Evolutionary conservation across 2,113 vertebrate species (phyloP).

Genomic region (Bothrops jararaca): DNA sequence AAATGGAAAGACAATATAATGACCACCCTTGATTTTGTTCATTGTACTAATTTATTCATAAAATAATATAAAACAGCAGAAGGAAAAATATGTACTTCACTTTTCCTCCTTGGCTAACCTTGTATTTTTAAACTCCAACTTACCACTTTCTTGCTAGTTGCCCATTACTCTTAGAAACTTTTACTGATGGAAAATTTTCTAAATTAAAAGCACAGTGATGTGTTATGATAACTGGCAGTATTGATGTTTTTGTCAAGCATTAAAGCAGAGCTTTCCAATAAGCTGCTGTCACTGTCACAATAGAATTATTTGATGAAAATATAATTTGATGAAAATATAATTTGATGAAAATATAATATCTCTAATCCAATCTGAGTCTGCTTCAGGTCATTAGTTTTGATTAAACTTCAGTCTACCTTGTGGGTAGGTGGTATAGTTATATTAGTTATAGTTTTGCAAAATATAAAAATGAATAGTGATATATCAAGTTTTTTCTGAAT

Average conservation of each 20-base stretch:
- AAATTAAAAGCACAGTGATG: background rate
- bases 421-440: background rate
- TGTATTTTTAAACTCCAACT: background rate
- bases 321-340: background rate
- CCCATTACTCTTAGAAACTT: constrained; percentile 25
- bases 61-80: background rate
- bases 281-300: background rate
- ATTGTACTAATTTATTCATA: background rate
- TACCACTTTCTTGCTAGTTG: constrained; percentile 31
- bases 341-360: background rate
- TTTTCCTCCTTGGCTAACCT: background rate
- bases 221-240: constrained; percentile 22
- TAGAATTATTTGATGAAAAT: background rate
- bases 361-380: background rate
- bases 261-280: background rate
- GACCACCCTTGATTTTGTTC: background rate
- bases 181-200: constrained; percentile 35
- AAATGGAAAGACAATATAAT: background rate
- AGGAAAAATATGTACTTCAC: background rate
- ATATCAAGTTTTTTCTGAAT: background rate
- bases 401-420: background rate
- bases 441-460: background rate
- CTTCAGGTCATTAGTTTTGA: background rate
- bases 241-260: accelerated
- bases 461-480: background rate